phyloP scores from a whole-genome alignment of 2,888 invertebrate genomes.

The Acrobeloides nanus region DNA sequence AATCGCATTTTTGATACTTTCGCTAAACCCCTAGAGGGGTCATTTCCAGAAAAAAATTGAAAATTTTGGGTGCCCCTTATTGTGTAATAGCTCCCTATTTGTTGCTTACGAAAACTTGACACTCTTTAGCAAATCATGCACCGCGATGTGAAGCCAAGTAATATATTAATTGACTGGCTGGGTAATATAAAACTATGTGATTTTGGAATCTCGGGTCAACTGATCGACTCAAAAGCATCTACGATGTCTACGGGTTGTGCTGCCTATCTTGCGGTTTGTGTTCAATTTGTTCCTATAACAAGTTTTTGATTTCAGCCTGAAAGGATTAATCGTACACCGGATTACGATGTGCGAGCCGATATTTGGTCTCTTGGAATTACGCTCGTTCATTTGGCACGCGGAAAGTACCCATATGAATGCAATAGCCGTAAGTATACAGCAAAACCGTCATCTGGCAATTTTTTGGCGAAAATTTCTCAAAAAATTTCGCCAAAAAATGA shows the following conservation, averaged over 20 bases:
- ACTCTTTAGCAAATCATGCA: constrained; percentile 43
- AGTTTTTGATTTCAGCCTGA: constrained; percentile 67
- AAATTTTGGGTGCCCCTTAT: too few species aligned
- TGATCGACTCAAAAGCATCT: constrained; percentile 66
- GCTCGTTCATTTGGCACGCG: constrained; percentile 83
- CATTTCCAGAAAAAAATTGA: too few species aligned
- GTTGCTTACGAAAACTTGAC: not conserved
- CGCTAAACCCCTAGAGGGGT: too few species aligned
- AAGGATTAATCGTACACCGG: constrained; percentile 57
- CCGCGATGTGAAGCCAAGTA: constrained; percentile 68
- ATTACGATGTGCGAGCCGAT: constrained; percentile 95
- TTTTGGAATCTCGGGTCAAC: constrained; percentile 94
- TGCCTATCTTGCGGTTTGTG: constrained; percentile 87
- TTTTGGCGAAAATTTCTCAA: too few species aligned
- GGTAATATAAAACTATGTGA: constrained; percentile 88
- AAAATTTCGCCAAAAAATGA: too few species aligned
- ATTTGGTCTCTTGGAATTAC: constrained; percentile 86
- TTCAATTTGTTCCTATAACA: constrained; percentile 2
- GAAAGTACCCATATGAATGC: constrained; percentile 83
- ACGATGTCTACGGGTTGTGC: constrained; percentile 93
- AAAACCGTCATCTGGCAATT: too few species aligned
- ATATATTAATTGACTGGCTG: constrained; percentile 81
- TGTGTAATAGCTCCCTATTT: too few species aligned
- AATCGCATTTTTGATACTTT: too few species aligned
- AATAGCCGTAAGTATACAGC: too few species aligned